A percentile compares a stretch with the other conserved stretches of the same genome.
phyloP scores from a whole-genome alignment of 2,113 vertebrate genomes.

The Leucoraja erinaceus region DNA sequence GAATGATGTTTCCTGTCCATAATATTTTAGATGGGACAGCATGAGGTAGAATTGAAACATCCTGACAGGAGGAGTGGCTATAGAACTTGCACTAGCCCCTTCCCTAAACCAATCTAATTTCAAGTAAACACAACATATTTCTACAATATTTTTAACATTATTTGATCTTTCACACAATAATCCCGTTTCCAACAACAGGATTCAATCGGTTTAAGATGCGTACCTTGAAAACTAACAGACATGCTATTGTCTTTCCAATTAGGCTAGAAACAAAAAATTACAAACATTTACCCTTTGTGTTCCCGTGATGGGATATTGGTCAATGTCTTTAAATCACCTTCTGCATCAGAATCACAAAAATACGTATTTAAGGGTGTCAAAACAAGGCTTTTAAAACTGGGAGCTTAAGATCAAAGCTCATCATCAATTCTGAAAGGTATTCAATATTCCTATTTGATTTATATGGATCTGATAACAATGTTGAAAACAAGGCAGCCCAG shows the following conservation, averaged over 20 bases:
- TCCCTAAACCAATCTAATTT: not conserved
- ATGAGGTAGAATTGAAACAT: not conserved
- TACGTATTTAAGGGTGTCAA: too few relatives aligned
- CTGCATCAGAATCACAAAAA: not conserved
- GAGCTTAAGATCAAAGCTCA: not conserved
- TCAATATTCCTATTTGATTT: not conserved
- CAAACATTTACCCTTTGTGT: not conserved
- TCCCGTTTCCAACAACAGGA: not conserved
- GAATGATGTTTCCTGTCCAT: too few relatives aligned
- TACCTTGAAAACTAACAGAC: not conserved
- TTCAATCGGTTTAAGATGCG: not conserved
- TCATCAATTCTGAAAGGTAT: not conserved
- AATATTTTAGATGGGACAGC: not conserved
- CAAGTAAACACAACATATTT: not conserved
- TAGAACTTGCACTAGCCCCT: not conserved
- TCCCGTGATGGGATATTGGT: too few relatives aligned
- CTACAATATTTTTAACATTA: conserved; percentile 2
- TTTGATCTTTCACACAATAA: not conserved
- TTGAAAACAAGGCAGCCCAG: not conserved
- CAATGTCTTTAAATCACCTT: not conserved
- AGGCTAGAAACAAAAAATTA: not conserved
- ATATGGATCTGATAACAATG: not conserved
- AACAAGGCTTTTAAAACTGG: not conserved
- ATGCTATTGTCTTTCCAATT: not conserved
- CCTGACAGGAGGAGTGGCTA: not conserved